These are phyloP conservation scores for Pantherophis guttatus DNA, from an alignment of 2,113 vertebrate species.

Conservation along the genomic window DNA sequence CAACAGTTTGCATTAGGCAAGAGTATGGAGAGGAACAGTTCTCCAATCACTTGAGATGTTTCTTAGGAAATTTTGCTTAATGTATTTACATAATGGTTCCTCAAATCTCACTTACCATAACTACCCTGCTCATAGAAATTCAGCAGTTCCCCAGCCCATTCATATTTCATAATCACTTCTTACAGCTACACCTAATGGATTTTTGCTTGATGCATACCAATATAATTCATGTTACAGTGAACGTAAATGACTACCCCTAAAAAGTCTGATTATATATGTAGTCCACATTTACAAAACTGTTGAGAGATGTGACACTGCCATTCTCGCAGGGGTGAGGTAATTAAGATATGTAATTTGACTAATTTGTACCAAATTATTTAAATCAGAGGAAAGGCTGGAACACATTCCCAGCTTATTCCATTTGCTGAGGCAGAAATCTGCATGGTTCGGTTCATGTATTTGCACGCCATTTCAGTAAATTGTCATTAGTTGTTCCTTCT, in stretches of 20 bases:
- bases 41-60: not conserved
- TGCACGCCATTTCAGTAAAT: not conserved
- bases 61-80: not conserved
- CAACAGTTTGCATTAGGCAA: not conserved
- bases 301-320: not conserved
- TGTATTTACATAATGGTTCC: not conserved
- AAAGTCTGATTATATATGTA: not conserved
- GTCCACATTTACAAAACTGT: not conserved
- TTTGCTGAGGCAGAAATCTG: not conserved
- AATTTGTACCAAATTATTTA: not conserved
- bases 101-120: not conserved
- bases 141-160: not conserved
- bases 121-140: not conserved
- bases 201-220: not conserved
- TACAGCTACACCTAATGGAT: not conserved
- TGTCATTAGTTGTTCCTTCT: not conserved
- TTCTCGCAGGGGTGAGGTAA: not conserved
- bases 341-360: not conserved
- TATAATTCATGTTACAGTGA: not conserved
- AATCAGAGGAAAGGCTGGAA: not conserved
- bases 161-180: not conserved
- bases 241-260: not conserved
- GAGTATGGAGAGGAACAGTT: not conserved
- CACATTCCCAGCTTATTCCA: not conserved
- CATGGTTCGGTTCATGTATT: not conserved